Base-by-base conservation (phyloP, 2,888 invertebrate genomes). In the Netelia inedita region DNA sequence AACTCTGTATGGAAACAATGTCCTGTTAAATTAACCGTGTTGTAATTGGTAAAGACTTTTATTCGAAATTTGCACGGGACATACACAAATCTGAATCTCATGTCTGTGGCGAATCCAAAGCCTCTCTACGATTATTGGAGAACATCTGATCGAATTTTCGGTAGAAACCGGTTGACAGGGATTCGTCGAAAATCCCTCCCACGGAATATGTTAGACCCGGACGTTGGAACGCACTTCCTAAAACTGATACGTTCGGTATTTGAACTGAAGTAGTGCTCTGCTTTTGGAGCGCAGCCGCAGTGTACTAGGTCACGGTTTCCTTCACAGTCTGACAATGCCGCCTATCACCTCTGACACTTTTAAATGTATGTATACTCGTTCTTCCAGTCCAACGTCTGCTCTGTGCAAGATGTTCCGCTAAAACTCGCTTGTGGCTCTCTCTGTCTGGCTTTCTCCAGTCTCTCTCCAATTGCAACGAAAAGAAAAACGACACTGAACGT, bases 161-260 rank as follows among this genome's bases (percentile, higher is more conserved):
- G 57, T 46, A 65, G 41, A 43, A 72, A 65, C 73, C 41, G n/a
- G 21, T 21, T 61, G 59, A 55, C 3, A 59, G 43, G 59, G 69
- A 69, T 74, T 74, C 68, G 23, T 28, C 28, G 28, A 71, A 66
- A 76, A 75, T 76, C 84, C 28, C 28, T 53, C 65, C 16, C 78
- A 61, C 53, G 74, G 57, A 76, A 83, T 78, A 84, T 68, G 82
- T 79, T 81, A 66, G 81, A 66, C 79, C 82, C 79, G 55, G 46
- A 53, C 72, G 53, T 75, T 73, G 79, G 71, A 69, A 78, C 84
- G 79, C 80, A 82, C 82, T 78, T 75, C 75, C 82, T 83, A 82
- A 84, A 82, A 82, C 73, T 87, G 83, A 86, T 86, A 82, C 76
- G 53, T 16, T 69, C 35, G 79, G 41, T 55, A 76, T 53, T 41